Evolutionary conservation across 2,113 vertebrate species (phyloP), one percentile per base, ranked within the genome.

Genomic region (Mobula hypostoma): DNA sequence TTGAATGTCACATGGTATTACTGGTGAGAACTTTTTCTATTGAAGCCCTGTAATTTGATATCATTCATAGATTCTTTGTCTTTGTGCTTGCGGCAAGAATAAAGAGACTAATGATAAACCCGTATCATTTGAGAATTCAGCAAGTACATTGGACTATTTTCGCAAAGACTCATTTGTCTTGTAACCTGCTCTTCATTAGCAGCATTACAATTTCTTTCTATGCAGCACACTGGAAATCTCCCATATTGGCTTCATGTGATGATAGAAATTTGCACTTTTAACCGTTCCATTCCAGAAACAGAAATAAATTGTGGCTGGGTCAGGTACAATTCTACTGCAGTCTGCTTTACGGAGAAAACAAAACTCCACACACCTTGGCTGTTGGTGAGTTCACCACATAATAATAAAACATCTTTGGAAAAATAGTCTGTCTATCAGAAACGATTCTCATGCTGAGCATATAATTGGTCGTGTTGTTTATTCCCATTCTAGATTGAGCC

Each of bases 21-120:
- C 36, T 72, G 32, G 36, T 72, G 90, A 92, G 70, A 21, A 63
- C 17, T 66, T 72, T 21, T 92, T 7, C 36, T 92, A 72, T 66
- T 17, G 12, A 63, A 90, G 61, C 2, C 17, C 2, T 70, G 66
- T 40, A 68, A n/a, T 48, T 72, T 19, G 72, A 92, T 24, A 27
- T 8, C 36, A 70, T 93, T 93, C 90, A 72, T 27, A 93, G n/a
- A 70, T 92, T 92, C 5, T 93, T 93, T 40, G 36, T 92, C 90
- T 93, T 48, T 93, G 24, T 9, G 74, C 74, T 93, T 32, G 27
- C 36, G 56, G 72, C 36, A 74, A 93, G 68, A 72, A 92, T 72
- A 70, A 66, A 40, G 9, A n/a, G 32, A 74, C 74, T 76, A 93
- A 66, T 63, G 32, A 17, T 63, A 90, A 29, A 93, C 68, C 27